These are phyloP conservation scores for Eretmochelys imbricata DNA, from an alignment of 2,113 vertebrate species.

Conservation along the genomic window DNA sequence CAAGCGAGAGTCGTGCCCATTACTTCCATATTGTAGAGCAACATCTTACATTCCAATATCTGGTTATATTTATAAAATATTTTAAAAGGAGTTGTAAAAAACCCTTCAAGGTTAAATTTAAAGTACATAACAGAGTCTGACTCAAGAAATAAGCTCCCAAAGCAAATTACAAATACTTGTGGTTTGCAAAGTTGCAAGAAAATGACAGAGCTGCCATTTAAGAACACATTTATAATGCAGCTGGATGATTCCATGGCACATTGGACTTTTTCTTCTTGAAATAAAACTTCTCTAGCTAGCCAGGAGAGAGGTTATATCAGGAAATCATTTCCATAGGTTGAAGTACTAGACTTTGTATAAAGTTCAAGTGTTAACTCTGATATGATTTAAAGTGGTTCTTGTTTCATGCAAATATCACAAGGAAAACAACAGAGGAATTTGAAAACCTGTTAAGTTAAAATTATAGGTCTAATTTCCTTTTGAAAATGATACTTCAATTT, in stretches of 20 bases:
- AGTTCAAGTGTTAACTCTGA: slow-evolving; percentile 19
- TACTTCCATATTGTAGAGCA: not conserved
- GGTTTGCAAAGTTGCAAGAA: slow-evolving; percentile 66
- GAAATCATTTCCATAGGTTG: slow-evolving; percentile 49
- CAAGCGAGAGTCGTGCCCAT: not conserved
- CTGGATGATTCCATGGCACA: slow-evolving; percentile 57
- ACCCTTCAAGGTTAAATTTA: not conserved
- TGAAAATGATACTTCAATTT: not conserved
- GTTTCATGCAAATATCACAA: not conserved
- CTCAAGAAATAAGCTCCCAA: slow-evolving; percentile 51
- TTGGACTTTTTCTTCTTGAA: slow-evolving; percentile 47
- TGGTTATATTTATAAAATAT: not conserved
- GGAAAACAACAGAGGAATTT: not conserved
- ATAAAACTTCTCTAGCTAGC: slow-evolving; percentile 31
- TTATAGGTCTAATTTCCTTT: not conserved
- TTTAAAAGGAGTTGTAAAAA: not conserved
- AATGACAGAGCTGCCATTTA: slow-evolving; percentile 60
- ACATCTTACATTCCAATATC: not conserved
- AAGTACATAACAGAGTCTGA: slow-evolving; percentile 13
- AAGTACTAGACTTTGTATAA: not conserved
- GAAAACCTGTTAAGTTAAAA: not conserved
- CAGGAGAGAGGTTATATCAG: slow-evolving; percentile 55
- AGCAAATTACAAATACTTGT: slow-evolving; percentile 62
- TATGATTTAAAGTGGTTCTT: slow-evolving; percentile 40
- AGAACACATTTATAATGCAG: slow-evolving; percentile 65